Evolutionary conservation across 1,140 invertebrate species (phyloP).

Genomic region (Goniozus legneri): DNA sequence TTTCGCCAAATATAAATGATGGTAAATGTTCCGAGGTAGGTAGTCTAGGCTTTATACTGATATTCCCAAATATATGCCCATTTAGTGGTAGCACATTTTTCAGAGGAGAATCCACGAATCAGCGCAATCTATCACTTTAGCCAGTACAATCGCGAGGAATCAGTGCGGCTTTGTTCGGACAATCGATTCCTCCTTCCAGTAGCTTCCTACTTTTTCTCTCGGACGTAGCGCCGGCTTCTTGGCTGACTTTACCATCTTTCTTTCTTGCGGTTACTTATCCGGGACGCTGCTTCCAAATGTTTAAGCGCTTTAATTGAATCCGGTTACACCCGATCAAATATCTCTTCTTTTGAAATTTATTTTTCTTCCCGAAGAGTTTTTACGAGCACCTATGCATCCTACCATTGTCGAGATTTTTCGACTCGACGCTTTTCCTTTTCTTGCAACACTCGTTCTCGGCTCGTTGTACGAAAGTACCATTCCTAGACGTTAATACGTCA

Average conservation of each 20-base stretch:
- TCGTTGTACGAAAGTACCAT: no score
- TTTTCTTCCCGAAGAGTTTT: no score
- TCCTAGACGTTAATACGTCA: background rate
- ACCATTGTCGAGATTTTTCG: no score
- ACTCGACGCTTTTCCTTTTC: background rate
- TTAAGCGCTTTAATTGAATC: no score
- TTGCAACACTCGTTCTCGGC: background rate
- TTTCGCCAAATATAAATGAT: no score
- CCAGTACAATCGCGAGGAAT: background rate
- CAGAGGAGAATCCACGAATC: background rate
- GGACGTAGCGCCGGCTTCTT: background rate
- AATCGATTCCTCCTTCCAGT: background rate
- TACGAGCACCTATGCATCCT: no score
- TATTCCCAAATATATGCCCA: background rate
- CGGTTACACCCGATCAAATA: no score
- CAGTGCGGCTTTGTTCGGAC: background rate
- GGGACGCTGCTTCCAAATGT: no score
- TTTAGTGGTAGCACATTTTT: background rate
- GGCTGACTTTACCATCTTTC: background rate
- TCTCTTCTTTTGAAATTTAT: no score
- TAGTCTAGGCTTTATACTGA: background rate
- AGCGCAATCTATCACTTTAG: background rate
- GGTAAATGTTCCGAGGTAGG: no score
- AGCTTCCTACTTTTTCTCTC: background rate
- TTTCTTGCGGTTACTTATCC: background rate